Evolutionary conservation across 2,888 invertebrate genomes (phyloP), one percentile per base, ranked within the genome.

Genomic region (Caenorhabditis becei): DNA sequence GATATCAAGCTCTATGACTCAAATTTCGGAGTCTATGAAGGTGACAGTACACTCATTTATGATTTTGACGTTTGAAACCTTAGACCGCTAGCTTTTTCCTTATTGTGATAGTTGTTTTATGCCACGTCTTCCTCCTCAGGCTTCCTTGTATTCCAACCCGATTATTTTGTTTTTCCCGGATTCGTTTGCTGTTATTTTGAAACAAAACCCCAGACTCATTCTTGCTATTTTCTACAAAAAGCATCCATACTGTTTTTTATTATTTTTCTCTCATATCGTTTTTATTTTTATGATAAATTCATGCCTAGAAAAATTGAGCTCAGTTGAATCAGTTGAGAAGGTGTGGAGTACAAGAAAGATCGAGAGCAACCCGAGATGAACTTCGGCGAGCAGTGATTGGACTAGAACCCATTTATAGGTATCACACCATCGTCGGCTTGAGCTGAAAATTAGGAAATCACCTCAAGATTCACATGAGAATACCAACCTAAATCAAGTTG

Each of bases 401-500:
- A 1, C 23, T 65, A 70, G 28, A 70, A 70, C 35, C 70, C 70
- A 53, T 71, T 71, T 26, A 62, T 41, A 8, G 71, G 16, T 20
- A 71, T 18, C 8, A 37, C 54, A 20, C 37, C 53, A 11, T 71
- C 71, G n/a, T 71, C 71, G 62, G 71, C 71, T 71, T 71, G 71
- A 1, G 71, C 71, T 71, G 54, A 5, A 63, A 63, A 11, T 53
- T 20, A 11, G 2, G 23, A 47, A 67, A 47, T 41, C 14, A 47
- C 28, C 16, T 11, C 18, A 24, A 28, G 54, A 20, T 16, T n/a
- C 18, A 18, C 2, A 18, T 41, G 10, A 4, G 4, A 24, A 37
- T 26, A 24, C 54, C 51, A 5, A 83, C 83, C 86, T 47, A 83
- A 66, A 80, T 86, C 85, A 24, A 86, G 94, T 93, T 98, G 97